phyloP scores from a whole-genome alignment of 2,888 invertebrate genomes.

The Drosophila phalerata region DNA sequence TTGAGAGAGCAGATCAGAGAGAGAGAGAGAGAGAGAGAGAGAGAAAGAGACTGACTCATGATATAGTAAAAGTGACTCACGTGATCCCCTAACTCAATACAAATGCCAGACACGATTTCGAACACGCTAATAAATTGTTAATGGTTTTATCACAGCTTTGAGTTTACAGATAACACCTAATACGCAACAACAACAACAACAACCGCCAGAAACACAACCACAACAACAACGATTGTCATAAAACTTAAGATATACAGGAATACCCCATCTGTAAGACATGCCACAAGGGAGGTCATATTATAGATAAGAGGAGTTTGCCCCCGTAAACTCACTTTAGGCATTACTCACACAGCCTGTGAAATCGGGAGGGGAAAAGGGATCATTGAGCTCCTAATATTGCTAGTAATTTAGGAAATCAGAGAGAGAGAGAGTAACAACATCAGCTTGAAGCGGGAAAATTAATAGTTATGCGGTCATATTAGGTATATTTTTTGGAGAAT shows the following conservation, averaged over 20 bases:
- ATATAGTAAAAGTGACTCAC: constrained; percentile 57
- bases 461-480: too few species aligned
- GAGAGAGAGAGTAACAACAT: too few species aligned
- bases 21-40: background rate
- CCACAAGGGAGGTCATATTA: constrained; percentile 11
- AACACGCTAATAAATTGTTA: constrained; percentile 78
- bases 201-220: constrained; percentile 5
- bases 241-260: constrained; percentile 44
- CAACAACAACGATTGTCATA: constrained; percentile 47
- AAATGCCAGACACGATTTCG: constrained; percentile 58
- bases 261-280: background rate
- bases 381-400: background rate
- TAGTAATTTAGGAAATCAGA: too few species aligned
- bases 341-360: constrained; percentile 48
- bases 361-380: background rate
- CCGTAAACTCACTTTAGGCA: constrained; percentile 32
- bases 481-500: too few species aligned
- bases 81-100: constrained; percentile 40
- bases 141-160: constrained; percentile 77
- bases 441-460: too few species aligned
- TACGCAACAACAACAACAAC: constrained; percentile 25
- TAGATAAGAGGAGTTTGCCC: constrained; percentile 65
- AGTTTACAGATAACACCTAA: constrained; percentile 66
- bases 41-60: constrained; percentile 44
- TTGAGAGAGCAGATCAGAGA: constrained; percentile 17